Evolutionary conservation across 2,888 invertebrate genomes (phyloP).

Genomic region (Catocala fraxini): DNA sequence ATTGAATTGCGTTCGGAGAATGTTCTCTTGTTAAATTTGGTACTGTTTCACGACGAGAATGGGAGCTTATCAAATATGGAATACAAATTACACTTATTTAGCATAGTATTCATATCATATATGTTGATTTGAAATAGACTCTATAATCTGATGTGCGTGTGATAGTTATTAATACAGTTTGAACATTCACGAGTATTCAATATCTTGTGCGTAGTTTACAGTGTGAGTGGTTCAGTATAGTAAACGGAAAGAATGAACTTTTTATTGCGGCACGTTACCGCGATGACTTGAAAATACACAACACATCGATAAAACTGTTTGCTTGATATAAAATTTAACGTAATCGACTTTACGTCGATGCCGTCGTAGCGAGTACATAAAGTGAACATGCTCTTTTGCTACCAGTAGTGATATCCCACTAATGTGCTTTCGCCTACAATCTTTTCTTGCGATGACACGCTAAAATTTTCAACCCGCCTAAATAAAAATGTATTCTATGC

Average conservation of each 20-base stretch:
- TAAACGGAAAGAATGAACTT: slow-evolving; percentile 46
- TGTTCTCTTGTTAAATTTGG: slow-evolving; percentile 44
- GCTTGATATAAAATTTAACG: slow-evolving; percentile 80
- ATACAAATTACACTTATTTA: slow-evolving; percentile 16
- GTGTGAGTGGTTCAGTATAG: slow-evolving; percentile 29
- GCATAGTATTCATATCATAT: slow-evolving; percentile 7
- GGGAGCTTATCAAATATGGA: slow-evolving; percentile 33
- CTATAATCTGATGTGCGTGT: slow-evolving; percentile 19
- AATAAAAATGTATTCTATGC: slow-evolving; percentile 63
- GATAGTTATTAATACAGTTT: slow-evolving; percentile 11
- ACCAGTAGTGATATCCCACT: slow-evolving; percentile 83
- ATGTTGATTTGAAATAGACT: slow-evolving; percentile 9
- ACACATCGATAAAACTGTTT: slow-evolving; percentile 72
- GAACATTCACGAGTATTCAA: slow-evolving; percentile 12
- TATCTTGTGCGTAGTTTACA: slow-evolving; percentile 20
- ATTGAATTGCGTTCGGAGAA: slow-evolving; percentile 47
- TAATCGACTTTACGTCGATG: slow-evolving; percentile 76
- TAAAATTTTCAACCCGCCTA: slow-evolving; percentile 62
- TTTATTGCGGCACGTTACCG: slow-evolving; percentile 44
- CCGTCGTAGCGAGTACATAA: slow-evolving; percentile 71
- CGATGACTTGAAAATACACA: slow-evolving; percentile 53
- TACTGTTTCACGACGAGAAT: slow-evolving; percentile 27
- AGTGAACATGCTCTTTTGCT: slow-evolving; percentile 79
- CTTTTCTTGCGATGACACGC: slow-evolving; percentile 85
- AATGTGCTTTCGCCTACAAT: slow-evolving; percentile 85